These are phyloP conservation scores for Dasypogon diadema DNA, from an alignment of 2,888 invertebrate species.

Conservation along the genomic window DNA sequence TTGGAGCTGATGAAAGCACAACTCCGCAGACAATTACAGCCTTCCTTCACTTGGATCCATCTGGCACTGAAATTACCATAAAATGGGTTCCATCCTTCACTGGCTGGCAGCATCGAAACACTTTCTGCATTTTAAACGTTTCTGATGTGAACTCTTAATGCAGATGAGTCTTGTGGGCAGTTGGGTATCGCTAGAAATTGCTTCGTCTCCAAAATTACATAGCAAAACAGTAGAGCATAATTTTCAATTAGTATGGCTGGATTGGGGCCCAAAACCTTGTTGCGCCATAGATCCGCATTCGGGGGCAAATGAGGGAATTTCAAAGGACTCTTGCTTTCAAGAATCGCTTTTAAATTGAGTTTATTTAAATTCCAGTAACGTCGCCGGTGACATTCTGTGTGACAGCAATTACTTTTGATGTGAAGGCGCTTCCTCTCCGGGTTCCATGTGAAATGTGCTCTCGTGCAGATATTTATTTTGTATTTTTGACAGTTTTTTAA, in stretches of 20 bases:
- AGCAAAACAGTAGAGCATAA: neutral
- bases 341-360: neutral
- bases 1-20: constrained; percentile 2
- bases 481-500: constrained; percentile 22
- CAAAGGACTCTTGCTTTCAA: neutral
- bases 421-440: neutral
- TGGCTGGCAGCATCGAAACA: constrained; percentile 13
- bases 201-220: neutral
- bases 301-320: constrained; percentile 5
- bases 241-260: constrained; percentile 3
- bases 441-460: no score
- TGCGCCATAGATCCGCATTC: no score
- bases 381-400: constrained; percentile 15
- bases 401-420: constrained; percentile 23
- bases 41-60: neutral
- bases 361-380: constrained; percentile 34
- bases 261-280: no score
- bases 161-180: neutral
- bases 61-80: constrained; percentile 53
- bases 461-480: no score
- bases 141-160: neutral
- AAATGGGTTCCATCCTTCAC: constrained; percentile 51
- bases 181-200: neutral
- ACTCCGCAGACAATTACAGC: constrained; percentile 16
- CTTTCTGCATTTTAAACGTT: constrained; percentile 27